phyloP scores from a whole-genome alignment of 2,888 invertebrate genomes.

The Phania funesta region DNA sequence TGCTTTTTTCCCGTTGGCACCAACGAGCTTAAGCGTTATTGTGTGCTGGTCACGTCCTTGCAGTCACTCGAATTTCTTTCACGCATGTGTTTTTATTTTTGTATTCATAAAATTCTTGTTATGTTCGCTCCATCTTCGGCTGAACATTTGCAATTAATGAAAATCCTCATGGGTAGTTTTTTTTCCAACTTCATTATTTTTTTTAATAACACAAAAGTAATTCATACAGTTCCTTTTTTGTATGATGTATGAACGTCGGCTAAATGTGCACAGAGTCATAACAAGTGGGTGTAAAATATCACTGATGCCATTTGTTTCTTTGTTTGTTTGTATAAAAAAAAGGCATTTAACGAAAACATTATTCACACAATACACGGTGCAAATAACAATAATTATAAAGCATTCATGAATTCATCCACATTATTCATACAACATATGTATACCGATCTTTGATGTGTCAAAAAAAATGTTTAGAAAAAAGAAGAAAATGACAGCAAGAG shows the following conservation, averaged over 20 bases:
- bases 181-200: not conserved
- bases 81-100: slow-evolving; percentile 13
- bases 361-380: not conserved
- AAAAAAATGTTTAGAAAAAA: no score
- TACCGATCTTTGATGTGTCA: no score
- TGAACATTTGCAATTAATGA: slow-evolving; percentile 39
- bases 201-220: slow-evolving; percentile 19
- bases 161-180: slow-evolving; percentile 19
- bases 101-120: slow-evolving; percentile 3
- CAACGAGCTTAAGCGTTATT: not conserved
- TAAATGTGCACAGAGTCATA: slow-evolving; percentile 32
- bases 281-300: slow-evolving; percentile 55
- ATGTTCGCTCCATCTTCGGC: not conserved
- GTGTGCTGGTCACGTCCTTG: slow-evolving; percentile 13
- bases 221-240: slow-evolving; percentile 33
- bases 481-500: no score
- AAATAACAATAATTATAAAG: slow-evolving; percentile 27
- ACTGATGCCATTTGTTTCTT: slow-evolving; percentile 11
- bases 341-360: not conserved
- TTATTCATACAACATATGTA: slow-evolving; percentile 8
- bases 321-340: not conserved
- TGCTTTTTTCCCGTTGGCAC: not conserved
- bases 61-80: slow-evolving; percentile 2
- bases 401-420: slow-evolving; percentile 28
- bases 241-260: not conserved